These are phyloP conservation scores for Netelia fuscicornis DNA, from an alignment of 2,888 invertebrate species.

Conservation along the genomic window DNA sequence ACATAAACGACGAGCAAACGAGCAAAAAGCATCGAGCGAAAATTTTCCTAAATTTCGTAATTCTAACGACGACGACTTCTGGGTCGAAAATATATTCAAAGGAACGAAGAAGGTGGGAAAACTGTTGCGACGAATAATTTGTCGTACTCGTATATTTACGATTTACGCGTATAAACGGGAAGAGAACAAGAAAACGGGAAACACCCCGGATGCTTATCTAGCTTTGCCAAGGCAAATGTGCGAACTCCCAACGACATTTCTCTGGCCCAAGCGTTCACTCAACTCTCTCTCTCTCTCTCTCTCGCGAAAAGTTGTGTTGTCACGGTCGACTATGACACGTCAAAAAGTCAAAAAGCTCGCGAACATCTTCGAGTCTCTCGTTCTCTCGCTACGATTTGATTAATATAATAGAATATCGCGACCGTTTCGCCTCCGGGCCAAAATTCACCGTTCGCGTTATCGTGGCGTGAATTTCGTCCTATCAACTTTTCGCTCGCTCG, in stretches of 20 bases:
- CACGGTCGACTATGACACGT: neutral
- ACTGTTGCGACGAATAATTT: no score
- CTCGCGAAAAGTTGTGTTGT: no score
- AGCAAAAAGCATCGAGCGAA: no score
- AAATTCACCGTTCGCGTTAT: constrained; percentile 20
- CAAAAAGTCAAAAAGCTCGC: constrained; percentile 5
- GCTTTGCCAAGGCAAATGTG: constrained; percentile 46
- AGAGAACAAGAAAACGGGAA: neutral
- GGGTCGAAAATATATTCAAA: no score
- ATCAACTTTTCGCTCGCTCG: constrained; percentile 9
- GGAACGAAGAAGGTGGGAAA: no score
- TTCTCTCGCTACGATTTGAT: constrained; percentile 8
- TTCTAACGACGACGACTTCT: no score
- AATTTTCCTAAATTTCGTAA: no score
- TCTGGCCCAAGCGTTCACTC: neutral
- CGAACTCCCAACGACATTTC: neutral
- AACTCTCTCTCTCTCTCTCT: neutral
- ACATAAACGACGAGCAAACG: no score
- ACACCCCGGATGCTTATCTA: neutral
- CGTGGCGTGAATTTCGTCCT: constrained; percentile 14
- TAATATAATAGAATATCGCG: neutral
- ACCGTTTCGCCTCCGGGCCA: constrained; percentile 29
- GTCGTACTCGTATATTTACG: neutral
- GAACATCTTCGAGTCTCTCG: constrained; percentile 2
- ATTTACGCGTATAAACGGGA: neutral